Conservation (phyloP, 2,113 vertebrate genomes). For the Cyprinodon brontotheroides region DNA sequence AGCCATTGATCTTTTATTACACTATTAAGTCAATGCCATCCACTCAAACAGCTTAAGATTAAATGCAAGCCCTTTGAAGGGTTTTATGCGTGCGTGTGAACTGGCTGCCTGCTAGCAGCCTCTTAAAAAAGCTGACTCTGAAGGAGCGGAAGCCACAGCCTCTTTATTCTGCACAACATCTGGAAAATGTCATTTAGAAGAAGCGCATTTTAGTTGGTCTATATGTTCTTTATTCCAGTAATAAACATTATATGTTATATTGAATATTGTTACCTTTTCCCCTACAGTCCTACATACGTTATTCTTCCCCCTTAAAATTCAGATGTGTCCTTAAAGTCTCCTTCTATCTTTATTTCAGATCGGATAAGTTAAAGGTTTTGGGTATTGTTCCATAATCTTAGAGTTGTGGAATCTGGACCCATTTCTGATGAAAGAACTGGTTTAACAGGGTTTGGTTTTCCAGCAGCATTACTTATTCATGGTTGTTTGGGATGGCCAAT, state of each 20-base stretch:
- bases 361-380: too few relatives aligned
- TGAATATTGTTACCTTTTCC: too few relatives aligned
- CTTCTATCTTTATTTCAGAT: too few relatives aligned
- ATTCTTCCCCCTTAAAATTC: too few relatives aligned
- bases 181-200: slow-evolving; percentile 11
- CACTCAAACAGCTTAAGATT: slow-evolving; percentile 72
- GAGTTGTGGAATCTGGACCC: too few relatives aligned
- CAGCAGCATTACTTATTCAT: too few relatives aligned
- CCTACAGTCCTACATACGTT: too few relatives aligned
- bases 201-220: neutral
- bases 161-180: neutral
- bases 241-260: neutral
- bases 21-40: slow-evolving; percentile 71
- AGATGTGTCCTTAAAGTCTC: too few relatives aligned
- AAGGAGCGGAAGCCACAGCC: slow-evolving; percentile 21
- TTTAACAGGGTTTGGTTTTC: too few relatives aligned
- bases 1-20: slow-evolving; percentile 79
- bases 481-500: too few relatives aligned
- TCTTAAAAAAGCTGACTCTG: slow-evolving; percentile 26
- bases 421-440: too few relatives aligned
- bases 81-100: slow-evolving; percentile 35
- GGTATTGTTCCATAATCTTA: too few relatives aligned
- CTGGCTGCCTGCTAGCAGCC: slow-evolving; percentile 32
- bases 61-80: slow-evolving; percentile 73
- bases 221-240: neutral